Conservation (phyloP, 1,140 invertebrate genomes). For the Drosophila kohkoa region DNA sequence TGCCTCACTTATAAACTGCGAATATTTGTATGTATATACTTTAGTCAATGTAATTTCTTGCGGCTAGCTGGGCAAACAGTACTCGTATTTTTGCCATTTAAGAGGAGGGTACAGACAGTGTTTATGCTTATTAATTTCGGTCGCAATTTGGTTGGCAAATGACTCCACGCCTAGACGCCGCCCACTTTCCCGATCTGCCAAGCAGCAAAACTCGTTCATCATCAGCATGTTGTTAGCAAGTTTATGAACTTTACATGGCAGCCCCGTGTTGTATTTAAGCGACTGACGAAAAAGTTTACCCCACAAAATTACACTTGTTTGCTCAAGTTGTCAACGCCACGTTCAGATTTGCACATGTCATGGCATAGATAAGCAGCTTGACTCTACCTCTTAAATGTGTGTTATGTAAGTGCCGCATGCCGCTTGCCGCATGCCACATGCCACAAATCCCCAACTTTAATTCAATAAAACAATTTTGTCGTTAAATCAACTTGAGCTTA, state of each 20-base stretch:
- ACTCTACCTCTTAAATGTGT: slow-evolving; percentile 20
- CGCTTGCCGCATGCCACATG: slow-evolving; percentile 12
- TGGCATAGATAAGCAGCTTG: slow-evolving; percentile 42
- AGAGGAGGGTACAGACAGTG: slow-evolving; percentile 45
- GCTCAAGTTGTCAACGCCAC: slow-evolving; percentile 50
- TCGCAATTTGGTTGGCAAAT: slow-evolving; percentile 51
- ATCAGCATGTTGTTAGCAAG: slow-evolving; percentile 17
- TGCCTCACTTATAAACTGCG: slow-evolving; percentile 42
- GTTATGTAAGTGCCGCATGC: slow-evolving; percentile 48
- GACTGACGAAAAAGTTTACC: slow-evolving; percentile 37
- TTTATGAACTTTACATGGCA: slow-evolving; percentile 57
- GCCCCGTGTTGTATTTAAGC: slow-evolving; percentile 44
- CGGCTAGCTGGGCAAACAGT: slow-evolving; percentile 53
- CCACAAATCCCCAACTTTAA: not conserved
- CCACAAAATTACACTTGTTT: slow-evolving; percentile 56
- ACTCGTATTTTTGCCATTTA: not conserved
- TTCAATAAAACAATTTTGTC: not conserved
- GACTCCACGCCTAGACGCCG: slow-evolving; percentile 44
- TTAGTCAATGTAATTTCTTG: slow-evolving; percentile 60
- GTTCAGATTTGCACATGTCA: slow-evolving; percentile 63
- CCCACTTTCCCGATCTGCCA: slow-evolving; percentile 41
- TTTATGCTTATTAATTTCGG: slow-evolving; percentile 76
- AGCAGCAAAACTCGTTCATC: slow-evolving; percentile 62
- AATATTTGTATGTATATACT: slow-evolving; percentile 10
- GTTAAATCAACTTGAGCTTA: not conserved